Conservation (phyloP, 2,797 vertebrate genomes). For the Smutsia gigantea region DNA sequence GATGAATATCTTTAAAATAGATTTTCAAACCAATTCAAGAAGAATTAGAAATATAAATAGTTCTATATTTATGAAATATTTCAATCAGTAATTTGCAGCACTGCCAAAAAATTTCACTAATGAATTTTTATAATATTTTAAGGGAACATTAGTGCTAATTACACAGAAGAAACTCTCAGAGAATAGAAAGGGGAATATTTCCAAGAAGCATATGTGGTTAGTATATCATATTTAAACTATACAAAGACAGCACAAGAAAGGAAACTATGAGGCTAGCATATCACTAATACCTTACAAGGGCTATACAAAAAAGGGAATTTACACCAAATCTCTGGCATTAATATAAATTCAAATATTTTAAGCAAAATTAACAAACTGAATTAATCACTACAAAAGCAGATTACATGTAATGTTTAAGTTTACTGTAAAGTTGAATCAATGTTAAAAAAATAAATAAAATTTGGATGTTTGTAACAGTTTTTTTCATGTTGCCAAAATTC, state of each 20-base stretch:
- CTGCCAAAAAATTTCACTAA: neutral
- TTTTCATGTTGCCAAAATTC: neutral
- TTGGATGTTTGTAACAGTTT: neutral
- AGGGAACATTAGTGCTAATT: neutral
- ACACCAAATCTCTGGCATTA: neutral
- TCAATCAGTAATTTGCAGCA: neutral
- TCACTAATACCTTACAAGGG: neutral
- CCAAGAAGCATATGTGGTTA: neutral
- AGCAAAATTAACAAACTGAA: neutral
- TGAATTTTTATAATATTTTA: neutral
- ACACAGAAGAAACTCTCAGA: neutral
- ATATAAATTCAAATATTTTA: neutral
- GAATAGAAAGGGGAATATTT: neutral
- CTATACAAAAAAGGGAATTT: neutral
- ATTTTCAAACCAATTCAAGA: neutral
- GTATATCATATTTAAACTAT: neutral
- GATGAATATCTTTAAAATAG: neutral
- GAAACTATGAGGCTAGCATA: neutral
- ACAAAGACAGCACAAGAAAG: neutral
- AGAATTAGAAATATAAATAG: neutral
- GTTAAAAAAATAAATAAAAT: neutral
- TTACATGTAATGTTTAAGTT: neutral
- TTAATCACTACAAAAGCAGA: neutral
- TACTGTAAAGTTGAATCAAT: neutral
- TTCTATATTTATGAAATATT: neutral